Percentiles rank a stretch among this genome's conserved stretches.
Evolutionary conservation across 2,888 invertebrate genomes (phyloP).

Genomic region (Limenitis camilla): DNA sequence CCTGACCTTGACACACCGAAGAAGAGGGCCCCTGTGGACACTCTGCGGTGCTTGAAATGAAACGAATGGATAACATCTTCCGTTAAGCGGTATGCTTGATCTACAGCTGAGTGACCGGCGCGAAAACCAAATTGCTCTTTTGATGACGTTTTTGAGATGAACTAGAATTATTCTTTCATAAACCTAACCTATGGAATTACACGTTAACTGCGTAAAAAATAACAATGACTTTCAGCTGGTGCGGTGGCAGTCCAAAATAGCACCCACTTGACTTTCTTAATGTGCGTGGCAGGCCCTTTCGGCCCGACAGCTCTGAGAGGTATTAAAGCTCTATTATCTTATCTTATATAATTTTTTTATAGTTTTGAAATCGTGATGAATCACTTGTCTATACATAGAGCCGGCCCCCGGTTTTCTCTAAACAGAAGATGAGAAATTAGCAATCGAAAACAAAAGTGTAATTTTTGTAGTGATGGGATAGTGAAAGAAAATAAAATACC

Average conservation of each 20-base stretch:
- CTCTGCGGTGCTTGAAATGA: too few species aligned
- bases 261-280: slow-evolving; percentile 1
- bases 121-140: too few species aligned
- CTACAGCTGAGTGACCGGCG: too few species aligned
- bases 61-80: too few species aligned
- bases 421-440: not conserved
- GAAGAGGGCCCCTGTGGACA: too few species aligned
- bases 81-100: too few species aligned
- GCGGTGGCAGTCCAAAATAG: slow-evolving; percentile 2
- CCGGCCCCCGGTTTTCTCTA: not conserved
- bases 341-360: not conserved
- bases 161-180: too few species aligned
- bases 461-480: not conserved
- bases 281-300: slow-evolving; percentile 1
- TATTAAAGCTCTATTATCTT: slow-evolving; percentile 1
- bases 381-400: not conserved
- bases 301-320: not conserved
- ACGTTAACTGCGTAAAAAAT: not conserved
- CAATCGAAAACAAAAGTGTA: not conserved
- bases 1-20: too few species aligned
- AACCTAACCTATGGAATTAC: not conserved
- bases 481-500: not conserved
- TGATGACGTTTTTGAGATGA: too few species aligned
- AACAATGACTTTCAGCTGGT: slow-evolving; percentile 3
- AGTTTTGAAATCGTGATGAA: not conserved